phyloP scores from a whole-genome alignment of 2,797 vertebrate species.

The Periophthalmus magnuspinnatus region DNA sequence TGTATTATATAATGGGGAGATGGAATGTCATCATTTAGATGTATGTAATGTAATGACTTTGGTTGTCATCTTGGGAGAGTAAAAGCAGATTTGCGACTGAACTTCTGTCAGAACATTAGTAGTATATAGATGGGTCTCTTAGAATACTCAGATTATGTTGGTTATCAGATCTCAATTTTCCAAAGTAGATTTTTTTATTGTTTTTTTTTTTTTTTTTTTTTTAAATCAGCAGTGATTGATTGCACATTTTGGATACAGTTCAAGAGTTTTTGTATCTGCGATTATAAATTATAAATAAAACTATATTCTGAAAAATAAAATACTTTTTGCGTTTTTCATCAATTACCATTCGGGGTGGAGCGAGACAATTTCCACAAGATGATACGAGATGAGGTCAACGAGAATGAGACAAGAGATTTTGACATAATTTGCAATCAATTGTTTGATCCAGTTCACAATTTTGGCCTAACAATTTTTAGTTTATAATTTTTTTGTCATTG shows the following conservation, averaged over 20 bases:
- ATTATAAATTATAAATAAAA: slow-evolving; percentile 96
- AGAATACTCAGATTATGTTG: slow-evolving; percentile 88
- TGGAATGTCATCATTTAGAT: slow-evolving; percentile 72
- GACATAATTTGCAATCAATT: too few relatives aligned
- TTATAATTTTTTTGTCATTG: too few relatives aligned
- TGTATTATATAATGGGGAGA: slow-evolving; percentile 69
- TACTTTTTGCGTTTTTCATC: neutral
- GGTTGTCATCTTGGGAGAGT: slow-evolving; percentile 73
- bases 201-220: slow-evolving; percentile 85
- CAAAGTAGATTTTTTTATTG: slow-evolving; percentile 86
- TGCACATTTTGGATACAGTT: slow-evolving; percentile 98
- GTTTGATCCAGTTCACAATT: too few relatives aligned
- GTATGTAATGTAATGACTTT: slow-evolving; percentile 70
- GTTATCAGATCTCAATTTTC: slow-evolving; percentile 82
- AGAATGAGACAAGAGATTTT: too few relatives aligned
- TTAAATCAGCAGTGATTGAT: slow-evolving; percentile 93
- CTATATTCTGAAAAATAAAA: slow-evolving; percentile 83
- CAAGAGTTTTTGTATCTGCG: slow-evolving; percentile 95
- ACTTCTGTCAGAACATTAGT: slow-evolving; percentile 73
- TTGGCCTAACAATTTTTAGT: too few relatives aligned
- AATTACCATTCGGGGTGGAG: neutral
- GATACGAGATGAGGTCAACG: too few relatives aligned
- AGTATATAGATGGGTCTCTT: slow-evolving; percentile 81
- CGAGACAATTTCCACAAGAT: too few relatives aligned
- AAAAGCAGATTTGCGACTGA: slow-evolving; percentile 63